Conservation (phyloP, 92 coral and sea anemone species). For the Hydrozoanthus gracilis region DNA sequence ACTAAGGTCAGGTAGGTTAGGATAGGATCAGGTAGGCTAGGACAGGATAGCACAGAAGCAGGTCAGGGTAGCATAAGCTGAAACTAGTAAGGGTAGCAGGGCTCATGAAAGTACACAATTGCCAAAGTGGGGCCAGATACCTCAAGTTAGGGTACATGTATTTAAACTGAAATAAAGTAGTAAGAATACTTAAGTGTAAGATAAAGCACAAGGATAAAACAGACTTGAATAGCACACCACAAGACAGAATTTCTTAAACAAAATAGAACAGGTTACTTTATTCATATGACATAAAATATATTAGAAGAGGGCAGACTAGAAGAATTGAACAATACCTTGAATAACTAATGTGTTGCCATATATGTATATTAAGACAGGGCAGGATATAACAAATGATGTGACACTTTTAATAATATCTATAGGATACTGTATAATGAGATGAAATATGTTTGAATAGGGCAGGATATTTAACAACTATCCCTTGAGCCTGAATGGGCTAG, state of each 20-base stretch:
- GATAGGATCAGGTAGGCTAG: no score
- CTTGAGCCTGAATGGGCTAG: no score
- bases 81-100: no score
- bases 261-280: neutral
- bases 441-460: neutral
- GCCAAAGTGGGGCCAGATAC: no score
- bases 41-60: no score
- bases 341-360: neutral
- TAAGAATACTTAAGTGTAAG: no score
- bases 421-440: neutral
- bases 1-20: neutral
- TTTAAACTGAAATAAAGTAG: no score
- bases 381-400: neutral
- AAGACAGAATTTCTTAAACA: conserved; percentile 19
- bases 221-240: neutral
- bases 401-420: neutral
- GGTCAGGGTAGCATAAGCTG: no score
- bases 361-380: neutral
- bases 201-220: no score
- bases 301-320: conserved; percentile 8
- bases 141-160: no score
- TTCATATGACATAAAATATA: neutral
- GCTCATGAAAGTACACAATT: no score
- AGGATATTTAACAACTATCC: no score
- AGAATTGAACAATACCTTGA: neutral